A percentile compares a stretch with the other conserved stretches of the same genome.
Evolutionary conservation across 2,797 vertebrate genomes (phyloP).

Genomic region (Ctenosaura bakeri): DNA sequence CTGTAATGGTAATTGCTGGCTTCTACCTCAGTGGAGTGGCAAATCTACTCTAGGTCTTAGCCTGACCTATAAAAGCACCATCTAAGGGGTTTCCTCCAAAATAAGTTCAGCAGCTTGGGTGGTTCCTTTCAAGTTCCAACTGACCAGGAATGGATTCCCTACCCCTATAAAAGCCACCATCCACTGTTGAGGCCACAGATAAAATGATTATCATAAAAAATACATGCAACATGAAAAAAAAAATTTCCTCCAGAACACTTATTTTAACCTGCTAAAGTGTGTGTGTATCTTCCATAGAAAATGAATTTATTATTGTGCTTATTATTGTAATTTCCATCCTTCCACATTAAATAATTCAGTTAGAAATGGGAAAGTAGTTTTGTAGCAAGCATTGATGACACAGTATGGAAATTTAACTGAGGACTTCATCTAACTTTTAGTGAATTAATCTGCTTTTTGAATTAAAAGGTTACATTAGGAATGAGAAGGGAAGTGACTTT

Average conservation of each 20-base stretch:
- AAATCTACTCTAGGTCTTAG: no score
- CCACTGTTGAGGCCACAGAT: background rate
- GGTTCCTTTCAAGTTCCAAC: no score
- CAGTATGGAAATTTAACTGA: constrained; percentile 37
- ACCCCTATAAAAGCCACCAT: no score
- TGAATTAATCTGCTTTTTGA: constrained; percentile 44
- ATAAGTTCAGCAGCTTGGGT: no score
- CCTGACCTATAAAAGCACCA: no score
- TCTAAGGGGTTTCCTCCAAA: no score
- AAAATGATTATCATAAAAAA: constrained; percentile 29
- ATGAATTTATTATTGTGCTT: no score
- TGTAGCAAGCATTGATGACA: background rate
- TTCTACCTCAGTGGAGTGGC: no score
- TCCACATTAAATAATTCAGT: background rate
- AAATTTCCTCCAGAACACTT: background rate
- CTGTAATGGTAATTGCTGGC: no score
- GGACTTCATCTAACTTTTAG: constrained; percentile 46
- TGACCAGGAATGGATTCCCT: no score
- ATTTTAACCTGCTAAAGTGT: background rate
- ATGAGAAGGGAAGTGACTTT: constrained; percentile 28
- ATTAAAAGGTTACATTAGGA: constrained; percentile 18
- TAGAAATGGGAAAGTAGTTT: background rate
- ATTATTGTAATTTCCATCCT: no score
- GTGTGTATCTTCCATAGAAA: background rate
- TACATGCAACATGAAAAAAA: background rate